phyloP scores from a whole-genome alignment of 2,888 invertebrate species.

The Mythimna pallens region DNA sequence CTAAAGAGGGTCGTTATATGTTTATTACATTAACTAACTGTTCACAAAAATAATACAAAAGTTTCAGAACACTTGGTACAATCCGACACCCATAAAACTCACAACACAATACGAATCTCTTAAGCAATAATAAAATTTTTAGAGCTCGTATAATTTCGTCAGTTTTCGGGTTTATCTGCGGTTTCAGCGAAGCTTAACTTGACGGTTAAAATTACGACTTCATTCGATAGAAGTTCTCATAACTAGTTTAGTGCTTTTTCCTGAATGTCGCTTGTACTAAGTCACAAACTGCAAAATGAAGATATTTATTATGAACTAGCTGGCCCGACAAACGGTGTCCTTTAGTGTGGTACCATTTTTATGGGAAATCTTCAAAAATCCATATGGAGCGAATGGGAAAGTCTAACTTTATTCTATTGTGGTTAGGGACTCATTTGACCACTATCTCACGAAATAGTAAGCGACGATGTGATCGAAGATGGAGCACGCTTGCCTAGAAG shows the following conservation, averaged over 20 bases:
- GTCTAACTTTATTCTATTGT: too few species aligned
- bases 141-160: constrained; percentile 4
- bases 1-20: too few species aligned
- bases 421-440: too few species aligned
- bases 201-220: constrained; percentile 10
- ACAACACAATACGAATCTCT: background rate
- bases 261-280: background rate
- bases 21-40: too few species aligned
- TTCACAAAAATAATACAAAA: background rate
- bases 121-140: background rate
- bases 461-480: too few species aligned
- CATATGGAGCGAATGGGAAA: too few species aligned
- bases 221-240: background rate
- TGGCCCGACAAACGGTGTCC: too few species aligned
- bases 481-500: too few species aligned
- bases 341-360: too few species aligned
- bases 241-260: constrained; percentile 1
- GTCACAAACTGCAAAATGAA: background rate
- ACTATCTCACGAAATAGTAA: too few species aligned
- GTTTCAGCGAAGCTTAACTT: background rate
- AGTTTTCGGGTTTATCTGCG: background rate
- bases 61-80: background rate
- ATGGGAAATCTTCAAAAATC: too few species aligned
- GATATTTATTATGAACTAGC: background rate
- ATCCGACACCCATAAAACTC: background rate